These are phyloP conservation scores for Eristalis intricaria DNA, from an alignment of 2,888 invertebrate genomes.

Conservation along the genomic window DNA sequence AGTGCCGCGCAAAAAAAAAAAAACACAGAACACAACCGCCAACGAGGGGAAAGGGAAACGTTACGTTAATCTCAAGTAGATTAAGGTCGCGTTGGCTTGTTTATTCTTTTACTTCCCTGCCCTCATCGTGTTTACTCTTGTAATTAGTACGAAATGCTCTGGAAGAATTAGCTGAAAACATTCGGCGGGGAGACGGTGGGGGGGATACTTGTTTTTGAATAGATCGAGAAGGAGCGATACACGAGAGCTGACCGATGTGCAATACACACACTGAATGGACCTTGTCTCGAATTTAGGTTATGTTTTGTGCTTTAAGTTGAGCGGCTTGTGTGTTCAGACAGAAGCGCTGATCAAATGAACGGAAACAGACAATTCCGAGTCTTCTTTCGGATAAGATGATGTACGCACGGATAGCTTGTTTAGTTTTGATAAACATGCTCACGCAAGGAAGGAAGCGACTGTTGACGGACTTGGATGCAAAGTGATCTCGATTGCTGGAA, in stretches of 20 bases:
- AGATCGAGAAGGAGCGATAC: neutral
- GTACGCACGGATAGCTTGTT: neutral
- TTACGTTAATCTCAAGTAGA: constrained; percentile 42
- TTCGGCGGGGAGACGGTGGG: neutral
- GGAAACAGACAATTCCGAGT: neutral
- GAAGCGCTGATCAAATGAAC: neutral
- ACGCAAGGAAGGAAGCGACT: neutral
- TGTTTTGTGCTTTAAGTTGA: neutral
- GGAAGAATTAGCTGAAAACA: constrained; percentile 4
- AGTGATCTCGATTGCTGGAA: neutral
- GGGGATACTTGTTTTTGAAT: neutral
- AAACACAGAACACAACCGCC: constrained; percentile 4
- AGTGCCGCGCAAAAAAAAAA: constrained; percentile 32
- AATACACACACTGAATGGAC: neutral
- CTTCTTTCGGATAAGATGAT: neutral
- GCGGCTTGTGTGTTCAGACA: neutral
- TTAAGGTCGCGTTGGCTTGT: constrained; percentile 31
- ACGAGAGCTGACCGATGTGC: neutral
- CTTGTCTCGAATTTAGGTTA: neutral
- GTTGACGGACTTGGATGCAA: neutral
- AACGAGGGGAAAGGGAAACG: neutral
- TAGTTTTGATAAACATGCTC: neutral
- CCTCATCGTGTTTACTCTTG: constrained; percentile 21
- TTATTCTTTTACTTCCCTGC: constrained; percentile 4
- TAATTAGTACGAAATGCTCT: constrained; percentile 29